phyloP scores from a whole-genome alignment of 2,797 vertebrate species.

The Pangasius mekongensis region DNA sequence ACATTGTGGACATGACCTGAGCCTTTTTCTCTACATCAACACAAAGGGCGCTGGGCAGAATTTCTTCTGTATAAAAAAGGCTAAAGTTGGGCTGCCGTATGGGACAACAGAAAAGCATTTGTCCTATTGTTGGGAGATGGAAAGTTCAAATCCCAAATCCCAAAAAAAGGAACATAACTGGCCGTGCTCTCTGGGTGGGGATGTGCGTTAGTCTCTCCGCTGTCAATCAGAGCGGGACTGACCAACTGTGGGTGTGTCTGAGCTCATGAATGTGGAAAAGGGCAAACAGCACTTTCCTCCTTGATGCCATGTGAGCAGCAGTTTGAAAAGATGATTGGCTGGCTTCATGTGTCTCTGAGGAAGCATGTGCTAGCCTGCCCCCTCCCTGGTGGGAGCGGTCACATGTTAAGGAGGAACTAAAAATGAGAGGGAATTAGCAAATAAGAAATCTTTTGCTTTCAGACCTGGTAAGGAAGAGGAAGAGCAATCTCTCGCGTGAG shows the following conservation, averaged over 20 bases:
- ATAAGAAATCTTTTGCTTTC: conserved; percentile 34
- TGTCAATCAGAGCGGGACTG: neutral
- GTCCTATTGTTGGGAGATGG: neutral
- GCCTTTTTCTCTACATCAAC: neutral
- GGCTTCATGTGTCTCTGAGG: neutral
- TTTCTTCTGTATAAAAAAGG: neutral
- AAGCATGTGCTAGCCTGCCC: neutral
- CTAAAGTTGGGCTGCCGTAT: neutral
- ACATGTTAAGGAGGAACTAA: neutral
- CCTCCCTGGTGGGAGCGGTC: neutral
- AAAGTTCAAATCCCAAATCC: too few relatives aligned
- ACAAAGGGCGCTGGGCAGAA: neutral
- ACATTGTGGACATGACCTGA: neutral
- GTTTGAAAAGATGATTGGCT: neutral
- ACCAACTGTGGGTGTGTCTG: neutral
- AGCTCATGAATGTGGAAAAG: neutral
- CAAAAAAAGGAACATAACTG: neutral
- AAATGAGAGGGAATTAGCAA: neutral
- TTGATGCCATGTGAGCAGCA: neutral
- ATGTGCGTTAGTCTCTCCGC: neutral
- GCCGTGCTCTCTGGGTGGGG: neutral
- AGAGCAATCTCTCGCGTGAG: conserved; percentile 94
- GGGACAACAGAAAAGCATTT: neutral
- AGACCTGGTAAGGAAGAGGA: conserved; percentile 96
- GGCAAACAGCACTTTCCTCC: neutral